These are phyloP conservation scores for Fopius arisanus DNA, from an alignment of 1,140 invertebrate species.

Conservation along the genomic window DNA sequence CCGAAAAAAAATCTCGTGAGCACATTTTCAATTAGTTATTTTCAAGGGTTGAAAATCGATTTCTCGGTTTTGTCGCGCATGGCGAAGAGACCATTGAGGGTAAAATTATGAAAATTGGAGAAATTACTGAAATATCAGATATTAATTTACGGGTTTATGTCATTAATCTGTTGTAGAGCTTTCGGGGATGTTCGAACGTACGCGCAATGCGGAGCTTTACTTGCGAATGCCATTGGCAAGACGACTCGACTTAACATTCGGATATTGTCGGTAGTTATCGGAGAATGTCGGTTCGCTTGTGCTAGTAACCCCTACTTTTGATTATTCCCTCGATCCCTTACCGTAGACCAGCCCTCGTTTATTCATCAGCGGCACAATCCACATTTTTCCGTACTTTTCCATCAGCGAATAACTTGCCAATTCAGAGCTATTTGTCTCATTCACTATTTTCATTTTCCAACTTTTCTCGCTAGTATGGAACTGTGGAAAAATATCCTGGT, in stretches of 20 bases:
- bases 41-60: neutral
- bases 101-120: neutral
- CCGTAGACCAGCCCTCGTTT: neutral
- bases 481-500: neutral
- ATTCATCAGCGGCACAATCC: neutral
- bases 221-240: conserved; percentile 4
- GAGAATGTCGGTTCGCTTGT: neutral
- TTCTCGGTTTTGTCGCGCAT: neutral
- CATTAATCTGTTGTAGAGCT: neutral
- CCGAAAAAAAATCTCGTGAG: neutral
- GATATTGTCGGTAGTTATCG: neutral
- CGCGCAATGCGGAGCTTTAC: conserved; percentile 14
- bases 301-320: neutral
- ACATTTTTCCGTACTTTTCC: neutral
- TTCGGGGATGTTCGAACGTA: neutral
- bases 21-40: neutral
- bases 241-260: neutral
- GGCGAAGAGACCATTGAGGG: neutral
- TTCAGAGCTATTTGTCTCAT: no score
- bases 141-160: neutral
- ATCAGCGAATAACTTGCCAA: neutral
- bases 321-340: neutral
- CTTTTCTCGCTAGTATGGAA: neutral
- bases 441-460: no score
- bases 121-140: neutral